Evolutionary conservation across 2,888 invertebrate species (phyloP).

Genomic region (Drosophila bunnanda): DNA sequence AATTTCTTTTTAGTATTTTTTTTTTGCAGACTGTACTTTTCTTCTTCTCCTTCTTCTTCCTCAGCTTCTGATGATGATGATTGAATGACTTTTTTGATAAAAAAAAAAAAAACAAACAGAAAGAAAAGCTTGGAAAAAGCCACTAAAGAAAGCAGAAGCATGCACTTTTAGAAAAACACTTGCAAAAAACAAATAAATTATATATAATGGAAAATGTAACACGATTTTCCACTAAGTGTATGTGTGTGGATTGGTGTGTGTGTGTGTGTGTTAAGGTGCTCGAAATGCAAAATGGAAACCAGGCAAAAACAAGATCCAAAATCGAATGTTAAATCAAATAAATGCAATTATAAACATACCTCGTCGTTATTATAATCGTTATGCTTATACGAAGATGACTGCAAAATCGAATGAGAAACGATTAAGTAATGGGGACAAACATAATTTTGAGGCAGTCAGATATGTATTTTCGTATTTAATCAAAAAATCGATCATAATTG

Average conservation of each 20-base stretch:
- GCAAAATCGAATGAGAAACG: constrained; percentile 72
- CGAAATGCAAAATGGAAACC: constrained; percentile 11
- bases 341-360: constrained; percentile 76
- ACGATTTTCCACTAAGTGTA: constrained; percentile 12
- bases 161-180: background rate
- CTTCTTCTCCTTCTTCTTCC: constrained; percentile 46
- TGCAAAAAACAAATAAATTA: background rate
- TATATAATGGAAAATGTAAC: constrained; percentile 3
- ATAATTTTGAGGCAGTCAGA: constrained; percentile 52
- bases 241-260: constrained; percentile 17
- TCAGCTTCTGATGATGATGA: constrained; percentile 48
- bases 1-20: constrained; percentile 8
- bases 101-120: background rate
- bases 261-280: constrained; percentile 23
- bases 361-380: constrained; percentile 75
- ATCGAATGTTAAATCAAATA: constrained; percentile 45
- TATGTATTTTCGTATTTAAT: background rate
- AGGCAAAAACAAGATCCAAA: constrained; percentile 32
- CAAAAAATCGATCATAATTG: constrained; percentile 24
- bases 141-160: constrained; percentile 20
- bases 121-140: background rate
- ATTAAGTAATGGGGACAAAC: constrained; percentile 53
- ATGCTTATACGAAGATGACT: constrained; percentile 78
- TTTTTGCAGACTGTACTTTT: constrained; percentile 47
- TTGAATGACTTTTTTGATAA: constrained; percentile 29